phyloP scores from a whole-genome alignment of 1,140 invertebrate genomes.

The Scaptomyza hsui region DNA sequence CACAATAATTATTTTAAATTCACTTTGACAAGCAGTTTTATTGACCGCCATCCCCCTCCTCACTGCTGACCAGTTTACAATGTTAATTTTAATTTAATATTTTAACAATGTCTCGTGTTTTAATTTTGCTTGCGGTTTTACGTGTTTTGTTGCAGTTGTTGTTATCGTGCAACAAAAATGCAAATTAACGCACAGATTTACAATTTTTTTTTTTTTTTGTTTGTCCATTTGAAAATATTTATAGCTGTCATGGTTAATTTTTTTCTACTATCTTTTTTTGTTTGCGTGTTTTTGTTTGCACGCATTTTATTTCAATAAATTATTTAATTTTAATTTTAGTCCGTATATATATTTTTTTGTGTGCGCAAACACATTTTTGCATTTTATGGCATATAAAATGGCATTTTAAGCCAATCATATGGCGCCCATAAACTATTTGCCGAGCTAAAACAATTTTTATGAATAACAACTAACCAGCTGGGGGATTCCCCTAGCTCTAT shows the following conservation, averaged over 20 bases:
- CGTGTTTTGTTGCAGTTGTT: conserved; percentile 46
- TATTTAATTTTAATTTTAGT: conserved; percentile 59
- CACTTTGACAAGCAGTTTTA: conserved; percentile 77
- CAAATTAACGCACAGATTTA: conserved; percentile 76
- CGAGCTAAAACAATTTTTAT: conserved; percentile 6
- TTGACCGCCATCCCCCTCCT: conserved; percentile 8
- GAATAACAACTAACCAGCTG: background rate
- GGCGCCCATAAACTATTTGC: conserved; percentile 32
- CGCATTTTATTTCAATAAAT: conserved; percentile 73
- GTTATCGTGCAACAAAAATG: conserved; percentile 77
- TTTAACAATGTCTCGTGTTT: conserved; percentile 79
- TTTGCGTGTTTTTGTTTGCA: conserved; percentile 52
- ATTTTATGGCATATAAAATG: conserved; percentile 37
- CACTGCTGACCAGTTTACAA: conserved; percentile 19
- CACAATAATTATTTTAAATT: conserved; percentile 82
- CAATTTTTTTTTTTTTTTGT: conserved; percentile 64
- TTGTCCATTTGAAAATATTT: conserved; percentile 72
- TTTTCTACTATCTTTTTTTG: conserved; percentile 34
- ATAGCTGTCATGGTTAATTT: conserved; percentile 67
- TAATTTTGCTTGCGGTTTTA: conserved; percentile 70
- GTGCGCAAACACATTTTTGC: background rate
- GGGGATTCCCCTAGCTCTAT: background rate
- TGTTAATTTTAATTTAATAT: conserved; percentile 82
- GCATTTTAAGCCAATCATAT: conserved; percentile 41
- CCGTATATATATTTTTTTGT: conserved; percentile 18